Evolutionary conservation across 2,113 vertebrate species (phyloP), one percentile per base, ranked within the genome.

Genomic region (Lipotes vexillifer): DNA sequence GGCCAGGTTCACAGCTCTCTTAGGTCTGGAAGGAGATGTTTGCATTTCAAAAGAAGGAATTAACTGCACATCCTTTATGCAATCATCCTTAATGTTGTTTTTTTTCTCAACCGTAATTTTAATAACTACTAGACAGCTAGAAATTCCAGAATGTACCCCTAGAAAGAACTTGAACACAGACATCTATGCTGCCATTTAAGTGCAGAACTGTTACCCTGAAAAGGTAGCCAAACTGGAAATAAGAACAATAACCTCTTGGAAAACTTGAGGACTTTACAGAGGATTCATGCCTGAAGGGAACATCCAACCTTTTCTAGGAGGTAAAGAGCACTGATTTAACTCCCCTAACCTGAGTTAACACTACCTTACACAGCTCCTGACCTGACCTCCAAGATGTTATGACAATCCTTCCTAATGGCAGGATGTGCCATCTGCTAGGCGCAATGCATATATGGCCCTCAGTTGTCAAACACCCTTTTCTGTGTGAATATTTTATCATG

Each of bases 31-130:
- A 92, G 71, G 17, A 68, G 95, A 81, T 78, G 74, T 88, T 71
- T 75, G 86, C 91, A 82, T 93, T 82, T 96, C 86, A 96, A 94
- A 97, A 80, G 36, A 66, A 86, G 92, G 46, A 89, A 92, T 82
- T 68, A 94, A 68, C 41, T 49, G 8, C 18, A 57, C 2, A 61
- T 81, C n/a, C 36, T 95, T 91, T 44, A 83, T 49, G 74, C 75
- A 94, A 78, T 77, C 33, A 90, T 91, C 25, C 13, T 92, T 44
- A 44, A 41, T 21, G 12, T 25, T 90, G 52, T 52, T 90, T 18
- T 31, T 90, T 29, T 59, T 14, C 86, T 89, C 36, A 10, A 38
- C 25, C 81, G 81, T 88, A 68, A 88, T 86, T 95, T 96, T 78
- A 81, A 63, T 96, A 93, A 92, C 61, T 66, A 72, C 18, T 92